Evolutionary conservation across 2,888 invertebrate species (phyloP).

Genomic region (Gymnosoma rotundatum): DNA sequence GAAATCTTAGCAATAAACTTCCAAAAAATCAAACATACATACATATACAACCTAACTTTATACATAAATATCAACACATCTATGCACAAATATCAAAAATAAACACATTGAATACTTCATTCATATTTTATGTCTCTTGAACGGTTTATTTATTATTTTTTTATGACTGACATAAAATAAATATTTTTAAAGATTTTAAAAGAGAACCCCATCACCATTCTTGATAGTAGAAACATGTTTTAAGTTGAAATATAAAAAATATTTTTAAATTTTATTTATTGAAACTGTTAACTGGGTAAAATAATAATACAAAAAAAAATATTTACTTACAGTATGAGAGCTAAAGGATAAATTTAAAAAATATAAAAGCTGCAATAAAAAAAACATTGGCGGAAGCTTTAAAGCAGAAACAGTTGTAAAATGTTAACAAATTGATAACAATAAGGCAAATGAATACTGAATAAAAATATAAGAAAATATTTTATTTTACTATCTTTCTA

Average conservation of each 20-base stretch:
- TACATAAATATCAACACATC: conserved; percentile 3
- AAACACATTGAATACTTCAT: conserved; percentile 28
- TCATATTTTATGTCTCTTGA: conserved; percentile 46
- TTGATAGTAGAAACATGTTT: too few species aligned
- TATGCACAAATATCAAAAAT: conserved; percentile 31
- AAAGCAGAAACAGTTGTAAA: conserved; percentile 50
- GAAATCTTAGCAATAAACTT: conserved; percentile 3
- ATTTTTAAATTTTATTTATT: too few species aligned
- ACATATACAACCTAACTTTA: not conserved
- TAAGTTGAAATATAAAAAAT: too few species aligned
- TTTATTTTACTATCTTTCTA: conserved; percentile 34
- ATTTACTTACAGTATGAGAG: too few species aligned
- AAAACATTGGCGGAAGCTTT: conserved; percentile 26
- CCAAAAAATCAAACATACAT: conserved; percentile 18
- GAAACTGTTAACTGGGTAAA: too few species aligned
- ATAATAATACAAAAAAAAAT: not conserved
- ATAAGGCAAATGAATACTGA: conserved; percentile 64
- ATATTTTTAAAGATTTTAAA: not conserved
- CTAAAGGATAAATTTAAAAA: too few species aligned
- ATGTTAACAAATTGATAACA: conserved; percentile 67
- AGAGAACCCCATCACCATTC: too few species aligned
- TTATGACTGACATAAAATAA: conserved; percentile 29
- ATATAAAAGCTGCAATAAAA: conserved; percentile 4
- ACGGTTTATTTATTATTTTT: conserved; percentile 51
- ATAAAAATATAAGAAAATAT: conserved; percentile 62